Percentiles rank a stretch among this genome's conserved stretches.
Evolutionary conservation across 1,140 invertebrate genomes (phyloP).

Genomic region (Orchestia grillus): DNA sequence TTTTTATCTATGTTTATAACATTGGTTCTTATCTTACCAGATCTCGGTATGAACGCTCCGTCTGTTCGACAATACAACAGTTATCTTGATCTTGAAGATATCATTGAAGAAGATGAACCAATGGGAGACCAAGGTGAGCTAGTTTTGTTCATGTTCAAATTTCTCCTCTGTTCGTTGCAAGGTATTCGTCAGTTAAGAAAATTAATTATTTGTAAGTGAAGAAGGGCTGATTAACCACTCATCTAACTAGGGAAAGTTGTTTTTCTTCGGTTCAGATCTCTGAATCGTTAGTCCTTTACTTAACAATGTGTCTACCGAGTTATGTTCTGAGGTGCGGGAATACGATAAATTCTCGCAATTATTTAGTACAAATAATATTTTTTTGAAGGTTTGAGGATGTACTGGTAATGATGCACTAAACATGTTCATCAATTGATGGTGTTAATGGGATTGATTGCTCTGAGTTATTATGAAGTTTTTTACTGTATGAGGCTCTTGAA

Average conservation of each 20-base stretch:
- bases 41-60: conserved; percentile 39
- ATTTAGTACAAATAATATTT: not conserved
- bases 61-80: conserved; percentile 56
- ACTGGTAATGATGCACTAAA: not conserved
- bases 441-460: not conserved
- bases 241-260: not conserved
- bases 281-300: not conserved
- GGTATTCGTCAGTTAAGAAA: not conserved
- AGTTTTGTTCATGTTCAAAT: not conserved
- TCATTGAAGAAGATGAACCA: conserved; percentile 66
- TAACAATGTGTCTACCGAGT: not conserved
- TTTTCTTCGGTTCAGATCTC: not conserved
- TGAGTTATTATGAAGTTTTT: not conserved
- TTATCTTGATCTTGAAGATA: conserved; percentile 61
- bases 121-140: conserved; percentile 66
- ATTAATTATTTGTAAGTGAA: too few species aligned
- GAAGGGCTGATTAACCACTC: too few species aligned
- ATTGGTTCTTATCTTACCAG: not conserved
- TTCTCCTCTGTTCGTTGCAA: not conserved
- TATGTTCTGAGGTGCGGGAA: not conserved
- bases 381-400: not conserved
- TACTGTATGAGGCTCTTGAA: not conserved
- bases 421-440: not conserved
- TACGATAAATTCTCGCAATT: not conserved
- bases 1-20: not conserved